These are phyloP conservation scores for Lasioglossum leucozonium DNA, from an alignment of 2,888 invertebrate species.

Conservation along the genomic window DNA sequence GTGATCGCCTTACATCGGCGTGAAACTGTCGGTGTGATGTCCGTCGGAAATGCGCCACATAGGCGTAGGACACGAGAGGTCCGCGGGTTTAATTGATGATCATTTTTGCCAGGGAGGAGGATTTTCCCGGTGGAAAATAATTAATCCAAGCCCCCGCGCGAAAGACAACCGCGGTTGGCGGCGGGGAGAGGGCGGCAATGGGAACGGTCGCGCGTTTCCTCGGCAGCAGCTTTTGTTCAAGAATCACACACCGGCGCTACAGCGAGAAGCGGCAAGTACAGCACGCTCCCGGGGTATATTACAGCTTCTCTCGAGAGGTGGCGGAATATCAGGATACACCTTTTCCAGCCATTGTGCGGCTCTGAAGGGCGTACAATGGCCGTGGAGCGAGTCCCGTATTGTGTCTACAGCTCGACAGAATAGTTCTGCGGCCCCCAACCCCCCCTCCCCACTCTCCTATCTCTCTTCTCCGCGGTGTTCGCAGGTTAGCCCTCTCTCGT, in stretches of 20 bases:
- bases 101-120: not conserved
- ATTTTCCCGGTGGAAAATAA: slow-evolving; percentile 34
- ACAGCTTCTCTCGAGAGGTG: slow-evolving; percentile 72
- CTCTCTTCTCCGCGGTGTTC: not conserved
- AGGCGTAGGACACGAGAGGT: too few species aligned
- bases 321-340: slow-evolving; percentile 81
- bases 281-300: slow-evolving; percentile 64
- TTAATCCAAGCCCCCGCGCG: slow-evolving; percentile 37
- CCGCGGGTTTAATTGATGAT: not conserved
- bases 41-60: too few species aligned
- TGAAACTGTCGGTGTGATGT: too few species aligned
- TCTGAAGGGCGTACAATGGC: slow-evolving; percentile 77
- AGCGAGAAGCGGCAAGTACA: slow-evolving; percentile 65
- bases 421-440: slow-evolving; percentile 72
- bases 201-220: slow-evolving; percentile 53
- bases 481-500: slow-evolving; percentile 40
- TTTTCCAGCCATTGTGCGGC: slow-evolving; percentile 78
- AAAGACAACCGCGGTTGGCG: slow-evolving; percentile 51
- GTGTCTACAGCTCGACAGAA: slow-evolving; percentile 78
- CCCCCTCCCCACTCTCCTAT: slow-evolving; percentile 31
- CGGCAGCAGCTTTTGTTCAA: slow-evolving; percentile 69
- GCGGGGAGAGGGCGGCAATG: too few species aligned
- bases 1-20: too few species aligned
- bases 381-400: slow-evolving; percentile 80
- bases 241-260: slow-evolving; percentile 65